Evolutionary conservation across 2,888 invertebrate species (phyloP).

Genomic region (Drosophila nr. fundita): DNA sequence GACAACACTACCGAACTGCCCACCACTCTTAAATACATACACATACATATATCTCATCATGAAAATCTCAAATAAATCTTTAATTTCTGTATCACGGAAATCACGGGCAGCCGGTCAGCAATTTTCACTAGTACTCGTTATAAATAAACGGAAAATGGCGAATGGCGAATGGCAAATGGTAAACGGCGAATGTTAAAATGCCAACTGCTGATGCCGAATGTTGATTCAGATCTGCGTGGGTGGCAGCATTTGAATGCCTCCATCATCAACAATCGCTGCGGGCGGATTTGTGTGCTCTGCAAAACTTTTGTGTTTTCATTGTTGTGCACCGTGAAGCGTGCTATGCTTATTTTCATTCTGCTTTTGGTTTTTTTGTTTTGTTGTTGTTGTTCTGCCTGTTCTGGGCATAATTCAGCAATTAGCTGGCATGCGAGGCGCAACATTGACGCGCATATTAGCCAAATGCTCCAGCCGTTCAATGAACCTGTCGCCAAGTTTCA

Average conservation of each 20-base stretch:
- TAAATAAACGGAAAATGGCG: conserved; percentile 19
- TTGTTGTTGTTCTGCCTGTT: background rate
- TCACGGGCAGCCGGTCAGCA: conserved; percentile 70
- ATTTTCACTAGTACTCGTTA: conserved; percentile 25
- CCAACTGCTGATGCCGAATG: conserved; percentile 39
- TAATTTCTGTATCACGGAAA: conserved; percentile 73
- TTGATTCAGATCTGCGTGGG: conserved; percentile 27
- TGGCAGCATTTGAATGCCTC: conserved; percentile 14
- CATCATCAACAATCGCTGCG: conserved; percentile 2
- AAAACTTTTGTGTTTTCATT: conserved; percentile 31
- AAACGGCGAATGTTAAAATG: conserved; percentile 21
- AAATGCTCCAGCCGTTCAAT: conserved; percentile 46
- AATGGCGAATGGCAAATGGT: conserved; percentile 41
- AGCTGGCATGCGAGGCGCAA: conserved; percentile 45
- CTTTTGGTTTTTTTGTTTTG: conserved; percentile 1
- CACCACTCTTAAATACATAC: background rate
- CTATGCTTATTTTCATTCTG: conserved; percentile 18
- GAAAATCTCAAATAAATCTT: conserved; percentile 79
- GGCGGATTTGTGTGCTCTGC: conserved; percentile 16
- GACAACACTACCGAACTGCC: background rate
- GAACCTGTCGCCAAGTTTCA: conserved; percentile 40
- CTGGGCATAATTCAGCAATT: conserved; percentile 71
- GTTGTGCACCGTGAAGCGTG: conserved; percentile 48
- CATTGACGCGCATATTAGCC: conserved; percentile 52
- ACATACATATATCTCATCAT: conserved; percentile 63